These are phyloP conservation scores for Typhlichthys subterraneus DNA, from an alignment of 2,797 vertebrate species.

Conservation along the genomic window DNA sequence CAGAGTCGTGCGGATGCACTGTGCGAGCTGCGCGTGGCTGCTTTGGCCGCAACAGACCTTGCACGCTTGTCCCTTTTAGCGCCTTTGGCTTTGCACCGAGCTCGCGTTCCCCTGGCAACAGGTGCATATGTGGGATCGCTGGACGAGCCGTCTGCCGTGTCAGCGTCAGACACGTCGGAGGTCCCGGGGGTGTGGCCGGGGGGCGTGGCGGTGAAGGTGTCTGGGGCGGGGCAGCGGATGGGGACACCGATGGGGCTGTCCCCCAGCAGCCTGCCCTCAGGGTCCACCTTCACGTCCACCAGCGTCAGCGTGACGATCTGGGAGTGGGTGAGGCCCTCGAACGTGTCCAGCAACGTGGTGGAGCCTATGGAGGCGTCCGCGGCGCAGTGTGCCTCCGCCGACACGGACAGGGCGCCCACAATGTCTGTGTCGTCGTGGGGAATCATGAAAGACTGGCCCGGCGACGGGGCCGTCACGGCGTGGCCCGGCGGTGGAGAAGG, in stretches of 20 bases:
- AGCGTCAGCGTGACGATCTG: conserved; percentile 80
- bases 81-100: background rate
- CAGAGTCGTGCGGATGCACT: background rate
- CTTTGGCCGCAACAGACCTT: conserved; percentile 2
- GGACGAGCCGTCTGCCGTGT: background rate
- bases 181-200: background rate
- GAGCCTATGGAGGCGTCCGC: conserved; percentile 63
- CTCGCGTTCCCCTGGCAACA: background rate
- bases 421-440: conserved; percentile 45
- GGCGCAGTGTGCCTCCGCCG: conserved; percentile 10
- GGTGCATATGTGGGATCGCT: conserved; percentile 40
- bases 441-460: conserved; percentile 29
- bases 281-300: conserved; percentile 67
- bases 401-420: conserved; percentile 31
- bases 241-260: background rate
- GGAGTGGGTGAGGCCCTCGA: conserved; percentile 69
- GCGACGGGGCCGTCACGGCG: background rate
- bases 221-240: conserved; percentile 6
- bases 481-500: conserved; percentile 31
- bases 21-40: background rate
- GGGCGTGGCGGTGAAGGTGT: background rate
- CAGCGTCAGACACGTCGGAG: background rate
- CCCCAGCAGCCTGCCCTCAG: conserved; percentile 28
- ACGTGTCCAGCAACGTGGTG: conserved; percentile 60
- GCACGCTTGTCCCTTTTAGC: background rate